Evolutionary conservation across 2,797 vertebrate genomes (phyloP), one percentile per base, ranked within the genome.

Genomic region (Hypotaenidia philippensis): DNA sequence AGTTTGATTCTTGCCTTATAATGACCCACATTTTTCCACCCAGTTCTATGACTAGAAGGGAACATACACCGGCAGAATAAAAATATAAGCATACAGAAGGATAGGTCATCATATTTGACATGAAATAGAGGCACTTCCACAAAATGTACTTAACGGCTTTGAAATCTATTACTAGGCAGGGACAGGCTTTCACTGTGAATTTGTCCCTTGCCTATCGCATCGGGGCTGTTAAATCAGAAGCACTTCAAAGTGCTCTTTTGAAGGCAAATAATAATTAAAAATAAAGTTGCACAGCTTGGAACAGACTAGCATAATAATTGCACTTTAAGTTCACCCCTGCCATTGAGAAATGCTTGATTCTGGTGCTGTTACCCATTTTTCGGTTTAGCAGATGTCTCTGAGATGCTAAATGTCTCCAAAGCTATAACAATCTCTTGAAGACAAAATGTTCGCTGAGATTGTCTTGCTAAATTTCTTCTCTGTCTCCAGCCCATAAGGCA

Each of bases 251-350:
- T 79, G 55, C 26, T 92, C 57, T 88, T 95, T 87, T 91, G 72
- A 97, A 94, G 69, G 65, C 57, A 90, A 94, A 92, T 90, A 95
- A 79, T 86, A 94, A 95, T 95, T 95, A 94, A 91, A 94, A 94
- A 94, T 93, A 88, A 91, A 89, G 74, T 38, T 66, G 44, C 87
- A 53, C 47, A 89, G 44, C 47, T 26, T 91, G 86, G 23, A 89
- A 88, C 15, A 94, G 65, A 66, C 70, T 88, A 93, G 44, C 31
- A 60, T 60, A 69, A 72, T 79, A 70, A 87, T 38, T 74, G 47
- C 59, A 87, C 63, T 92, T 80, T 69, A 76, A 59, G 31, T 76
- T 93, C 90, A 72, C 16, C 64, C 44, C 32, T 79, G 29, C 45
- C 88, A 40, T n/a, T 65, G 65, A 59, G 55, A 93, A 94, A 83